Evolutionary conservation across 2,113 vertebrate species (phyloP).

Genomic region (Loxodonta africana): DNA sequence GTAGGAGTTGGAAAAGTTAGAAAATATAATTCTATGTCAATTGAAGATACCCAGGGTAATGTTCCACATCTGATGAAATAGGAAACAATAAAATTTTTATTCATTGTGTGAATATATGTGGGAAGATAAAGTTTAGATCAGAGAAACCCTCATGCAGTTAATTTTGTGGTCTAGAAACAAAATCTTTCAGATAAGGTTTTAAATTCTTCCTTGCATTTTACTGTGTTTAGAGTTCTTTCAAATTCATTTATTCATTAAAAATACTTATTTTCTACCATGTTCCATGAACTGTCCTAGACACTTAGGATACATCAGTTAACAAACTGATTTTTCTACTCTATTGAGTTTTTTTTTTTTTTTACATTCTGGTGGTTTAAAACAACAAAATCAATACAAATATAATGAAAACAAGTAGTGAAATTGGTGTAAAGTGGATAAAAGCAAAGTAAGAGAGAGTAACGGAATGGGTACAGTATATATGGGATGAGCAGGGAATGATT

Average conservation of each 20-base stretch:
- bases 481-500: not conserved
- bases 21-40: not conserved
- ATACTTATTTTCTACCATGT: not conserved
- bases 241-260: not conserved
- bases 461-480: not conserved
- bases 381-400: not conserved
- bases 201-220: not conserved
- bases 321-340: not conserved
- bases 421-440: not conserved
- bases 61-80: not conserved
- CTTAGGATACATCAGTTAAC: not conserved
- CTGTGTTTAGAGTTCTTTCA: not conserved
- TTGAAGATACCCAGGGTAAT: not conserved
- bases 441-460: not conserved
- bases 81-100: not conserved
- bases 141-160: not conserved
- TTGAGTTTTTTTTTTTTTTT: not conserved
- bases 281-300: not conserved
- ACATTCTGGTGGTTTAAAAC: not conserved
- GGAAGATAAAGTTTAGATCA: not conserved
- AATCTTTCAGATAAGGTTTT: not conserved
- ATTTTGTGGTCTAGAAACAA: not conserved
- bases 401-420: not conserved
- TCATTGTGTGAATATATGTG: not conserved
- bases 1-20: not conserved